Percentiles rank a stretch among this genome's conserved stretches.
phyloP scores from a whole-genome alignment of 2,797 vertebrate species.

The Nothura maculosa region DNA sequence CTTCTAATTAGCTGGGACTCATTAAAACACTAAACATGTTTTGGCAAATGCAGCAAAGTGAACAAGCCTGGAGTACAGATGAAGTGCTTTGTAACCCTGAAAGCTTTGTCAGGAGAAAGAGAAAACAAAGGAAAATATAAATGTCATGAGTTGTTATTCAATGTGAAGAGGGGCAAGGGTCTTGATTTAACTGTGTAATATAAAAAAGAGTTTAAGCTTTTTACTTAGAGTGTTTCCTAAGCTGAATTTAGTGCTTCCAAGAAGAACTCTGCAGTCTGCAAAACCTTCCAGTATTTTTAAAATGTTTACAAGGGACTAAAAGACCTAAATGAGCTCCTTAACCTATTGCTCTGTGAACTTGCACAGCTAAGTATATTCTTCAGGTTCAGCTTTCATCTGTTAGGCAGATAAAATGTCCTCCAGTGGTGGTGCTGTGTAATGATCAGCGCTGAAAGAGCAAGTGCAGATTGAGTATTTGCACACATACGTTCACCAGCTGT shows the following conservation, averaged over 20 bases:
- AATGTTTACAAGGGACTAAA: neutral
- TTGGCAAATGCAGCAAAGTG: constrained; percentile 46
- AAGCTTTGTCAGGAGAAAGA: neutral
- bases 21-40: constrained; percentile 64
- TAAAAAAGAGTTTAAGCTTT: neutral
- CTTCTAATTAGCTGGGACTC: constrained; percentile 45
- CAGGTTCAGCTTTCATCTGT: neutral
- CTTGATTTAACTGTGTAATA: neutral
- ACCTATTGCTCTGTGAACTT: neutral
- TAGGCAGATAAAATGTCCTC: neutral
- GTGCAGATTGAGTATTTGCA: neutral
- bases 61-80: constrained; percentile 51
- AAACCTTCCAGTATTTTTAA: neutral
- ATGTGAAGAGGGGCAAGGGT: neutral
- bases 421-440: neutral
- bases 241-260: neutral
- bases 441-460: neutral
- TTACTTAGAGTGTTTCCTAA: neutral
- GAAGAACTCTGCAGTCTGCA: neutral
- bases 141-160: neutral
- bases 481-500: neutral
- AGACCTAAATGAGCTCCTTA: neutral
- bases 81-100: constrained; percentile 45
- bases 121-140: constrained; percentile 8
- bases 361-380: neutral